Conservation (phyloP, 2,888 invertebrate genomes). For the Choreutis nemorana region DNA sequence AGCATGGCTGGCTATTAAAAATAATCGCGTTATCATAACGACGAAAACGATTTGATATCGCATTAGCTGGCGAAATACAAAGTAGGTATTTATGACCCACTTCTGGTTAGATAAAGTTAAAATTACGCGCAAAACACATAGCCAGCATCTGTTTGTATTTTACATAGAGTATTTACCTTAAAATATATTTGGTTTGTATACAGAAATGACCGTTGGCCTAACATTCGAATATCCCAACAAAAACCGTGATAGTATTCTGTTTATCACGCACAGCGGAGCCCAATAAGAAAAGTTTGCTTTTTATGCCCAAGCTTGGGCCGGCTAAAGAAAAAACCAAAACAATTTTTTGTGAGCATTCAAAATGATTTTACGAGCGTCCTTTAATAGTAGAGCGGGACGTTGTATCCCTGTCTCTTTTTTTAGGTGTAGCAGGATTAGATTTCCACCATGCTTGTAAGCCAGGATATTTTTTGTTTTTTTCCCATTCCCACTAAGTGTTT, state of each 20-base stretch:
- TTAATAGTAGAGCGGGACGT: constrained; percentile 46
- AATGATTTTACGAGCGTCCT: constrained; percentile 59
- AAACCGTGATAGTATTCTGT: constrained; percentile 47
- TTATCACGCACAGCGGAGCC: constrained; percentile 50
- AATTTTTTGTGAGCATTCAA: constrained; percentile 49
- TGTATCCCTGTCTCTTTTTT: constrained; percentile 7
- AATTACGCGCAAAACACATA: too few species aligned
- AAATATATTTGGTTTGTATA: constrained; percentile 11
- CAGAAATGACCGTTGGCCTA: constrained; percentile 38
- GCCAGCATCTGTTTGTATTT: too few species aligned
- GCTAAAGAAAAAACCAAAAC: constrained; percentile 57
- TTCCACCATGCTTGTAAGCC: too few species aligned
- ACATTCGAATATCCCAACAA: constrained; percentile 40
- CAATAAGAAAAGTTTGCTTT: constrained; percentile 37
- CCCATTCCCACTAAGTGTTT: too few species aligned
- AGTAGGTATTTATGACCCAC: too few species aligned
- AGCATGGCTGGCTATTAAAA: too few species aligned
- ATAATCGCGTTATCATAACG: too few species aligned
- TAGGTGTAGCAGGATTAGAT: constrained; percentile 6
- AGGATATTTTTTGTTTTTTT: constrained; percentile 15
- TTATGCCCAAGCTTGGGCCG: constrained; percentile 22
- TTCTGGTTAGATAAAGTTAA: too few species aligned
- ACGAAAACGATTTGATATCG: too few species aligned
- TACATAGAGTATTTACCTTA: too few species aligned
- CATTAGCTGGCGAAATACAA: too few species aligned